Base-by-base conservation (phyloP, 92 coral and sea anemone species). In the Montipora capitata region DNA sequence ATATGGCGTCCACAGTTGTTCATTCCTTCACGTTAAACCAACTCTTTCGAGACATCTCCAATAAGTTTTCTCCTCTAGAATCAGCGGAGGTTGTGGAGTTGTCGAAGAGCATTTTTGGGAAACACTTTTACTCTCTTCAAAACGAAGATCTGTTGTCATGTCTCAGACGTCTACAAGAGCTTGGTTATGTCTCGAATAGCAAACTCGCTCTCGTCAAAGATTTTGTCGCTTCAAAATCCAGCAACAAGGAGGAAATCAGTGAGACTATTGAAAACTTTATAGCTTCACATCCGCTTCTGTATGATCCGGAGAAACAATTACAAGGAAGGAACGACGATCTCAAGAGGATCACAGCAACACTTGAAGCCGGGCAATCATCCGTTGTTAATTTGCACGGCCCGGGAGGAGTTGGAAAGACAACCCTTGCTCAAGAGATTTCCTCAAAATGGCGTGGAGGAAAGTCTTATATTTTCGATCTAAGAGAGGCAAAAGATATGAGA, bases 341-440 rank as follows among this genome's bases (percentile, higher is more conserved):
- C 39, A 66, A 65, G 63, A 20, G 68, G 57, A 51, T 94, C 17
- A 51, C 40, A 17, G 49, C 58, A 40, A 76, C 39, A 17, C 89
- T 94, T 16, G 13, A 40, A 74, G 85, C 82, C 8, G 77, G 40
- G 40, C 66, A 41, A 7, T 64, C 70, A 14, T 78, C 77, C 0
- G 93, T 82, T 13, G 63, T 94, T 14, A 92, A 91, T 82, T 85
- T 94, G 78, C 89, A 64, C 69, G 97, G 97, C 9, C 81, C 85
- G 45, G 83, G 93, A 0, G 97, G 97, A 2, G 94, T 94, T 6
- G 97, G 97, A 15, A 94, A 94, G 63, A 94, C 97, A 72, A 94
- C 91, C 0, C 81, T 94, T 43, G 97, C 97, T 3, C 41, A 81
- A 38, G 90, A 78, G 41, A 59, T 67, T 69, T 80, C 75, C 20